A percentile compares a stretch with the other conserved stretches of the same genome.
phyloP scores from a whole-genome alignment of 2,797 vertebrate genomes.

The Chiropotes sagulatus region DNA sequence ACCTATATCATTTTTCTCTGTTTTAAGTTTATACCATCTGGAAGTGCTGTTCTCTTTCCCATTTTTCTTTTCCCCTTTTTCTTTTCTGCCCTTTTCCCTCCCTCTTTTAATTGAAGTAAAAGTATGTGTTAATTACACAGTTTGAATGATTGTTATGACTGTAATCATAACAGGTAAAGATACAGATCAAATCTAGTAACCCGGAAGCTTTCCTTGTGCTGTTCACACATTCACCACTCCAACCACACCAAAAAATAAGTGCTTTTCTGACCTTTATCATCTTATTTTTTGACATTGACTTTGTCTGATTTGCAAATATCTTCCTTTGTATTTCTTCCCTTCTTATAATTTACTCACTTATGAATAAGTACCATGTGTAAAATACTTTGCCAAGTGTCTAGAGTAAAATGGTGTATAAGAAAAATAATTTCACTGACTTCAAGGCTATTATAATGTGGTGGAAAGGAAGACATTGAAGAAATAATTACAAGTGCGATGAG shows the following conservation, averaged over 20 bases:
- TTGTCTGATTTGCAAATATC: background rate
- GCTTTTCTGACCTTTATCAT: background rate
- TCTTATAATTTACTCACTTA: conserved; percentile 22
- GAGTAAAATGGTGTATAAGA: conserved; percentile 3
- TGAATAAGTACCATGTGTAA: background rate
- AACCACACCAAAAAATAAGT: background rate
- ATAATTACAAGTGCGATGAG: background rate
- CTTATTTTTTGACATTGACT: background rate
- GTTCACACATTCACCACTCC: background rate
- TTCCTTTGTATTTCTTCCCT: background rate
- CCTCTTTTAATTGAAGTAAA: background rate
- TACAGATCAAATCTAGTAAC: background rate
- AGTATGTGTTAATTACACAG: background rate
- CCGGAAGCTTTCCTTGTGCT: background rate
- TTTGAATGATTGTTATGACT: background rate
- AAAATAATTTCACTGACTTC: background rate
- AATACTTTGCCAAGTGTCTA: background rate
- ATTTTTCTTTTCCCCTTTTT: background rate
- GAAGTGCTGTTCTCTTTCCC: background rate
- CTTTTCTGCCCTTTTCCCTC: background rate
- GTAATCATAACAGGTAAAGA: background rate
- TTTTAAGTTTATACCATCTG: background rate
- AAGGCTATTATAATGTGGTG: background rate
- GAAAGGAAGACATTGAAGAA: conserved; percentile 21
- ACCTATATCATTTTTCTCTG: background rate